Evolutionary conservation across 2,888 invertebrate genomes (phyloP), one percentile per base, ranked within the genome.

Genomic region (Lasioglossum figueresi): DNA sequence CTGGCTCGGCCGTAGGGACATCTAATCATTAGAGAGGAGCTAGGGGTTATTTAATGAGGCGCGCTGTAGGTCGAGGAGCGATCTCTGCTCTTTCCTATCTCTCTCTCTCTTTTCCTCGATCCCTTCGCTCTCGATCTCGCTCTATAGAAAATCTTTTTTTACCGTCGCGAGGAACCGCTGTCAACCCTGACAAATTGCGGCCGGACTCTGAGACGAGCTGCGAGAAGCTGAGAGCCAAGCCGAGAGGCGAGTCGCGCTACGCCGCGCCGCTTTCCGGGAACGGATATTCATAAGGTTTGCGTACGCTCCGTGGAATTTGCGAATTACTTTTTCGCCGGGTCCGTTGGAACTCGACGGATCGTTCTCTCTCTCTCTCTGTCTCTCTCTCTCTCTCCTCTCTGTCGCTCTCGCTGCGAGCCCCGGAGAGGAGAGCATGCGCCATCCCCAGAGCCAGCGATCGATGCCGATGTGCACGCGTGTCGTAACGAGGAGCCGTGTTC

Each of bases 151-250:
- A 86, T 79, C 45, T 66, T 79, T 81, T 89, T 85, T 84, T 81
- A 79, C 86, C 84, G 83, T 88, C 86, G 72, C 82, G 79, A 48
- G 82, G 83, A 89, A 81, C 89, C 89, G 79, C 88, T 86, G 89
- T 89, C 88, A 89, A 88, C 89, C 66, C 84, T 89, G 89, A 89
- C 89, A 89, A 89, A 89, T 89, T 85, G 76, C 79, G 56, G 71
- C 75, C 52, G 68, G 68, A 68, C 68, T 37, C 10, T 12, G 4
- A 52, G 52, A 52, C 52, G 37, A 40, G 34, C 27, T 16, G 27
- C 14, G 27, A 59, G n/a, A n/a, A 56, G n/a, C 56, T n/a, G 31
- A 63, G 63, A 31, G 27, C 10, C 52, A 8, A 52, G 63, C 66
- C 2, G 66, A 19, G 66, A 34, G 34, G 34, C 34, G 19, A 66